Conservation (phyloP, 2,113 vertebrate species). For the Tetraodon nigroviridis region DNA sequence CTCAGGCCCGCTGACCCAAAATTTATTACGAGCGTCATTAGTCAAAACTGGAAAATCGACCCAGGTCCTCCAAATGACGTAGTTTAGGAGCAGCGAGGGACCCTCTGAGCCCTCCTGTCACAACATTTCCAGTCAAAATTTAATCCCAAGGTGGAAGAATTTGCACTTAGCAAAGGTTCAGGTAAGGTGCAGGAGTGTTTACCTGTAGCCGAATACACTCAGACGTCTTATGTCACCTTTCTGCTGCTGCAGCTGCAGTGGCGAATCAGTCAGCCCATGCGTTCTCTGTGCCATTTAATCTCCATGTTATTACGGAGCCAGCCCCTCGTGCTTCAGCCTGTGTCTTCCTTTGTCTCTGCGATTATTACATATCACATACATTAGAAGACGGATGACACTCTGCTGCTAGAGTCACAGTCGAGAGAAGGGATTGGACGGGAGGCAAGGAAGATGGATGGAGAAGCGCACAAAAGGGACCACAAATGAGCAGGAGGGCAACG, state of each 20-base stretch:
- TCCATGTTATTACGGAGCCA: constrained; percentile 40
- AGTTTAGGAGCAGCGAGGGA: not conserved
- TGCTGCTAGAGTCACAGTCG: constrained; percentile 17
- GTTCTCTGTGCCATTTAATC: constrained; percentile 38
- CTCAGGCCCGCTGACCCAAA: constrained; percentile 35
- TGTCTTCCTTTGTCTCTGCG: constrained; percentile 2
- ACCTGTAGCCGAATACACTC: too few relatives aligned
- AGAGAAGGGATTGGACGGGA: constrained; percentile 5
- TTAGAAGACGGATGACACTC: constrained; percentile 22
- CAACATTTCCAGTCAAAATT: too few relatives aligned
- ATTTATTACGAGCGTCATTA: constrained; percentile 28
- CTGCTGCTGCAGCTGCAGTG: not conserved
- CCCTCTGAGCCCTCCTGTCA: too few relatives aligned
- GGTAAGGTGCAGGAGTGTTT: too few relatives aligned
- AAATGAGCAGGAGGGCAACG: constrained; percentile 4
- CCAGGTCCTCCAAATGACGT: constrained; percentile 5
- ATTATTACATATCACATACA: constrained; percentile 27
- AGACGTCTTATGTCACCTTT: too few relatives aligned
- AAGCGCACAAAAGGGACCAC: not conserved
- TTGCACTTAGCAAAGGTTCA: too few relatives aligned
- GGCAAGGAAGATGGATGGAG: constrained; percentile 32
- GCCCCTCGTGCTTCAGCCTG: not conserved
- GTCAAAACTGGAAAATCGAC: constrained; percentile 28
- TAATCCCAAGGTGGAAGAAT: too few relatives aligned
- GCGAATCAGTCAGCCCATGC: constrained; percentile 7